Conservation (phyloP, 2,888 invertebrate species). For the Pollenia labialis region DNA sequence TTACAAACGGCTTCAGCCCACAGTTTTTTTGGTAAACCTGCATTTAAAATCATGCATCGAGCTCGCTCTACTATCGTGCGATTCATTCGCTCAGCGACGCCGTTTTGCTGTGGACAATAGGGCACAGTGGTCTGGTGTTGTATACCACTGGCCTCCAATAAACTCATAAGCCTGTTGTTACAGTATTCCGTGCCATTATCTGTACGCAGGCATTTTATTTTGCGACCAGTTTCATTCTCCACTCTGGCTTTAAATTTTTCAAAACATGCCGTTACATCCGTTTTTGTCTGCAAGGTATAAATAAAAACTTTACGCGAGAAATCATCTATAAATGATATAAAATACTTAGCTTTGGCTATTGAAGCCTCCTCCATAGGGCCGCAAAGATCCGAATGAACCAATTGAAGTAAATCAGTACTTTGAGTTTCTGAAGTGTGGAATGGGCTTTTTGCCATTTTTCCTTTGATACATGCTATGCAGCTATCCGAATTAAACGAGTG, state of each 20-base stretch:
- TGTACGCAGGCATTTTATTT: conserved; percentile 61
- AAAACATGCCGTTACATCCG: conserved; percentile 39
- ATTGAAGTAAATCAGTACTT: conserved; percentile 23
- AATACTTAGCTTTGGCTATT: conserved; percentile 45
- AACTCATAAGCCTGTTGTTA: conserved; percentile 74
- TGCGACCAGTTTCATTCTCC: conserved; percentile 46
- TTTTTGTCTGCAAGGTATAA: conserved; percentile 50
- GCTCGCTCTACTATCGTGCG: conserved; percentile 42
- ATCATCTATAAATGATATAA: conserved; percentile 47
- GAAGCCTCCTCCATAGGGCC: conserved; percentile 46
- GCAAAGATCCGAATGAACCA: conserved; percentile 49
- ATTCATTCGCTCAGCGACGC: conserved; percentile 73
- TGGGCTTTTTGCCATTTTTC: conserved; percentile 35
- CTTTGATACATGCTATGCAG: conserved; percentile 29
- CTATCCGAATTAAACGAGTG: too few relatives aligned
- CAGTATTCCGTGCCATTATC: conserved; percentile 70
- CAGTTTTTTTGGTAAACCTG: conserved; percentile 46
- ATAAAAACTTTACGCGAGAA: conserved; percentile 47
- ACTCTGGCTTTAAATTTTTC: conserved; percentile 27
- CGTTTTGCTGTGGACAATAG: conserved; percentile 80
- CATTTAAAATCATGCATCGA: conserved; percentile 35
- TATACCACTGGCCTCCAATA: conserved; percentile 73
- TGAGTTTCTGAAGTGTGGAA: conserved; percentile 11
- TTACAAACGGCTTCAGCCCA: conserved; percentile 63
- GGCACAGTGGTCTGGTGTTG: conserved; percentile 77